phyloP scores from a whole-genome alignment of 2,888 invertebrate genomes.

The Bursaphelenchus okinawaensis region DNA sequence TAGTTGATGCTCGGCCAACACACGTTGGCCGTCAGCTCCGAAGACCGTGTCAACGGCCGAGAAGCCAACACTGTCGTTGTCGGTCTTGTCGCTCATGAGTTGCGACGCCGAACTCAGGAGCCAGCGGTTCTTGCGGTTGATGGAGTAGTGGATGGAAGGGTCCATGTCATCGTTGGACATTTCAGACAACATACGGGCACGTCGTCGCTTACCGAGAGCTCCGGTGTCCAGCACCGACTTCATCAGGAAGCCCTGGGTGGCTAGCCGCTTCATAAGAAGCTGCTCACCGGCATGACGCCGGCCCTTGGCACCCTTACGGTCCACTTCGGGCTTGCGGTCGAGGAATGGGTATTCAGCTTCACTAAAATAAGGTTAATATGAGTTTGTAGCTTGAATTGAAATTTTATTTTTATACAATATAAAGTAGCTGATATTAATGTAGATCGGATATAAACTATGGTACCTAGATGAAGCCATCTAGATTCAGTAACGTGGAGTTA shows the following conservation, averaged over 20 bases:
- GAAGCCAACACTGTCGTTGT: constrained; percentile 11
- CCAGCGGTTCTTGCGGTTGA: constrained; percentile 52
- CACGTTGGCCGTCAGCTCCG: neutral
- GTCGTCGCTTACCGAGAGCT: constrained; percentile 29
- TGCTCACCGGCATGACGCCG: constrained; percentile 23
- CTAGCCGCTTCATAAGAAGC: constrained; percentile 15
- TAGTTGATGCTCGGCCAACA: constrained; percentile 16
- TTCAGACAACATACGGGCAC: constrained; percentile 42
- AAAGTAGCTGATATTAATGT: too few relatives aligned
- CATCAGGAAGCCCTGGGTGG: constrained; percentile 25
- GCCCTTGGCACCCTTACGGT: constrained; percentile 21
- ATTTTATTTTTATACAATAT: too few relatives aligned
- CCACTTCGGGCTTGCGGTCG: constrained; percentile 35
- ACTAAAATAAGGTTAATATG: constrained; percentile 29
- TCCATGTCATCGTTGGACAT: constrained; percentile 39
- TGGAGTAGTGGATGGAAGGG: constrained; percentile 43
- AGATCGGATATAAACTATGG: too few relatives aligned
- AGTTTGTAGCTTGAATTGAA: too few relatives aligned
- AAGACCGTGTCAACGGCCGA: constrained; percentile 13
- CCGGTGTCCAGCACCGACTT: constrained; percentile 16
- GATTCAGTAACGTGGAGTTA: too few relatives aligned
- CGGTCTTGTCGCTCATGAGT: constrained; percentile 2
- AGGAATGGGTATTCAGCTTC: constrained; percentile 43
- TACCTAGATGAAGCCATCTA: too few relatives aligned
- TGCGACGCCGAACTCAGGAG: constrained; percentile 25